phyloP scores from a whole-genome alignment of 2,888 invertebrate species.

The Lepidochrysops patricia region DNA sequence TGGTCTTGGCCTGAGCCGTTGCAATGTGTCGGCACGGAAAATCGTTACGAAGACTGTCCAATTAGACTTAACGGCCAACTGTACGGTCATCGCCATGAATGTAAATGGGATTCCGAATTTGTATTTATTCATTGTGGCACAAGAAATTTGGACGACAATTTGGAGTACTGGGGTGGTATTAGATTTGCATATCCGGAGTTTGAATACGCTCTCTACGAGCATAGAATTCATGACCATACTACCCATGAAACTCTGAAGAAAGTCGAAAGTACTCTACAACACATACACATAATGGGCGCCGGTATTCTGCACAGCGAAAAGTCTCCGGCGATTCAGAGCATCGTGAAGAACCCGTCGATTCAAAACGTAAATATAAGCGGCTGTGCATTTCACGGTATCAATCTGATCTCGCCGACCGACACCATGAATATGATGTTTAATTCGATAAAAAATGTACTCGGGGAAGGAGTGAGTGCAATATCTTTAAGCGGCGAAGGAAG shows the following conservation, averaged over 20 bases:
- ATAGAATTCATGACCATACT: slow-evolving; percentile 85
- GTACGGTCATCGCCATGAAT: slow-evolving; percentile 88
- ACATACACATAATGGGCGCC: slow-evolving; percentile 90
- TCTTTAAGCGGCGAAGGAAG: slow-evolving; percentile 95
- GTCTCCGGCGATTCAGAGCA: slow-evolving; percentile 92
- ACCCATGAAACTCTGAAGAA: slow-evolving; percentile 82
- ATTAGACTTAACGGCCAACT: slow-evolving; percentile 92
- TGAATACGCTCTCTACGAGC: slow-evolving; percentile 88
- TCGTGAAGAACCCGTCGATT: slow-evolving; percentile 88
- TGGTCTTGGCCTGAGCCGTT: slow-evolving; percentile 97
- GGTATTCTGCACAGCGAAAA: slow-evolving; percentile 97
- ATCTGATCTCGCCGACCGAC: slow-evolving; percentile 90
- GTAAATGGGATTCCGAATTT: slow-evolving; percentile 92
- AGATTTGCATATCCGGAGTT: slow-evolving; percentile 92
- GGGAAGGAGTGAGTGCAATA: slow-evolving; percentile 91
- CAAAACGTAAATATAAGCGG: slow-evolving; percentile 87
- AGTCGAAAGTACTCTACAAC: slow-evolving; percentile 85
- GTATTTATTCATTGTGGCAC: slow-evolving; percentile 94
- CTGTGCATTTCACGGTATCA: slow-evolving; percentile 93
- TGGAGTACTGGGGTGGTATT: slow-evolving; percentile 96
- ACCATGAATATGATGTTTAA: slow-evolving; percentile 85
- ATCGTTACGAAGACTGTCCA: slow-evolving; percentile 85
- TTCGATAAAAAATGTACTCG: slow-evolving; percentile 85
- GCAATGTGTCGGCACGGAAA: slow-evolving; percentile 86
- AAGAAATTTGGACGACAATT: slow-evolving; percentile 76